These are phyloP conservation scores for Diplolepis rosae DNA, from an alignment of 2,888 invertebrate species.

Conservation along the genomic window DNA sequence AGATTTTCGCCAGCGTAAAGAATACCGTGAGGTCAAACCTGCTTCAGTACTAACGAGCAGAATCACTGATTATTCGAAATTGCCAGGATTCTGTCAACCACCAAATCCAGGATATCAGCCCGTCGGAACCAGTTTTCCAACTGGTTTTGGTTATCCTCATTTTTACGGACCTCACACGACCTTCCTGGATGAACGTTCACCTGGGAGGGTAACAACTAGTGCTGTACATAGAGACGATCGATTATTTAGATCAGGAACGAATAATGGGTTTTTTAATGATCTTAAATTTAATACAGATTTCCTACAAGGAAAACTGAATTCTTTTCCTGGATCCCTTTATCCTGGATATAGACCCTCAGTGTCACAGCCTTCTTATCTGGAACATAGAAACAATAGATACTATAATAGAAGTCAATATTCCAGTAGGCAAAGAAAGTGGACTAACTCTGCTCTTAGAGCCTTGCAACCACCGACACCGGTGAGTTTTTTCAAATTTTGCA, in stretches of 20 bases:
- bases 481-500: conserved; percentile 45
- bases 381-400: conserved; percentile 52
- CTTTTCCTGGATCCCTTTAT: conserved; percentile 46
- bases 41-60: conserved; percentile 24
- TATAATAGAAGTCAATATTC: conserved; percentile 51
- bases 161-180: conserved; percentile 52
- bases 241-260: conserved; percentile 16
- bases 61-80: conserved; percentile 47
- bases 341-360: conserved; percentile 51
- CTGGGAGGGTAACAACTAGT: conserved; percentile 3
- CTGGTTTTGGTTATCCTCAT: conserved; percentile 55
- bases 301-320: conserved; percentile 41
- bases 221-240: conserved; percentile 27
- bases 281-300: conserved; percentile 32
- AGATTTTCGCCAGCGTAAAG: background rate
- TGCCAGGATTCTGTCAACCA: conserved; percentile 40
- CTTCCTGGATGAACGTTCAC: background rate
- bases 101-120: conserved; percentile 44
- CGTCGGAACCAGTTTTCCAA: conserved; percentile 40
- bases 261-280: conserved; percentile 2
- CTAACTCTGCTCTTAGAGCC: conserved; percentile 55
- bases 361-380: conserved; percentile 51
- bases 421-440: conserved; percentile 61
- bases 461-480: conserved; percentile 62
- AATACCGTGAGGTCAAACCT: conserved; percentile 26